These are phyloP conservation scores for Petrophora chlorosata DNA, from an alignment of 2,888 invertebrate species.

Conservation along the genomic window DNA sequence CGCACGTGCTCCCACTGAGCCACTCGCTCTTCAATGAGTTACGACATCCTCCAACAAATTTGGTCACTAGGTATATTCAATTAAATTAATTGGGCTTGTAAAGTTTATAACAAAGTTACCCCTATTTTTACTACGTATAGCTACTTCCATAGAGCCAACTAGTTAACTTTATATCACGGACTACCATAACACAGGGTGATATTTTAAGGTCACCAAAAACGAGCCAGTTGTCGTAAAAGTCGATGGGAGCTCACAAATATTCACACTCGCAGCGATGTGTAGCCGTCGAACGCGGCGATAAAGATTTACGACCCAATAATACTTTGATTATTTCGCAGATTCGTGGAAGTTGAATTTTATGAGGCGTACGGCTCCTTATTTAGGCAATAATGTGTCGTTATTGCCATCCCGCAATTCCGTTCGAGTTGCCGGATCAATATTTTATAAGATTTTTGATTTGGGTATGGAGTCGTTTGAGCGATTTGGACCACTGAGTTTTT, in stretches of 20 bases:
- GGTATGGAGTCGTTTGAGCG: constrained; percentile 12
- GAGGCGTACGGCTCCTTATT: constrained; percentile 70
- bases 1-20: no score
- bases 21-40: no score
- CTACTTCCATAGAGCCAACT: neutral
- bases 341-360: constrained; percentile 75
- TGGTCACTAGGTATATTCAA: no score
- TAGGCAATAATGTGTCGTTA: constrained; percentile 68
- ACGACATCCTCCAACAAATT: no score
- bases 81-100: no score
- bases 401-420: constrained; percentile 55
- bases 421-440: constrained; percentile 53
- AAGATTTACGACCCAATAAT: constrained; percentile 78
- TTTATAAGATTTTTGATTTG: constrained; percentile 39
- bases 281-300: constrained; percentile 61
- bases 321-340: constrained; percentile 79
- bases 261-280: constrained; percentile 59
- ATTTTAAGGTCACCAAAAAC: constrained; percentile 37
- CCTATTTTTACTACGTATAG: no score
- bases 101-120: no score
- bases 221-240: constrained; percentile 44
- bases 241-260: constrained; percentile 68
- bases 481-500: constrained; percentile 7
- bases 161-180: constrained; percentile 12
- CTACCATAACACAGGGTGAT: constrained; percentile 33